phyloP scores from a whole-genome alignment of 2,797 vertebrate genomes.

The Pantherophis vulpinus region DNA sequence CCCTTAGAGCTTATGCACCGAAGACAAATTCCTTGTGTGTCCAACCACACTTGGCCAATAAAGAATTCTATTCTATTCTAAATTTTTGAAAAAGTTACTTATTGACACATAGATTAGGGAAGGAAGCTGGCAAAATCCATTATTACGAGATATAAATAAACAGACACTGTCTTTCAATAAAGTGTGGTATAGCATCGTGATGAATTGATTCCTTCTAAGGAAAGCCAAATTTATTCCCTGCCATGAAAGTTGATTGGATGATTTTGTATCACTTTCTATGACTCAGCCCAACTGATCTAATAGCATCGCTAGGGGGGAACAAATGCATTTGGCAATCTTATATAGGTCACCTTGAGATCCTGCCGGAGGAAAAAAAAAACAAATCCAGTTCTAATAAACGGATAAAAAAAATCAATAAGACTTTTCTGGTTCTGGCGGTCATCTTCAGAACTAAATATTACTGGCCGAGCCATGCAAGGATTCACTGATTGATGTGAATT shows the following conservation, averaged over 20 bases:
- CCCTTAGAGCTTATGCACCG: too few species aligned
- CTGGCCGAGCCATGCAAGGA: background rate
- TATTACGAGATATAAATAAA: background rate
- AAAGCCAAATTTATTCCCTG: background rate
- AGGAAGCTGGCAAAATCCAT: background rate
- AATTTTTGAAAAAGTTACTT: background rate
- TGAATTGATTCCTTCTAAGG: background rate
- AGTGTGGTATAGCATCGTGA: background rate
- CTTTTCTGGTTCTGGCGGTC: background rate
- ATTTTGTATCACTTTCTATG: background rate
- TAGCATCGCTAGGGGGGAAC: background rate
- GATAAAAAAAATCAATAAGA: background rate
- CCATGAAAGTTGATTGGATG: background rate
- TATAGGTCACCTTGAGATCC: background rate
- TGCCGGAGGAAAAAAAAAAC: background rate
- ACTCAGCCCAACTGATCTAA: background rate
- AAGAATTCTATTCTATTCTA: too few species aligned
- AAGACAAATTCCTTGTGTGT: too few species aligned
- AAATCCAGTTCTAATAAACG: background rate
- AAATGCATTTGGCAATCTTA: background rate
- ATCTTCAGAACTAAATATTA: background rate
- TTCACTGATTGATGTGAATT: background rate
- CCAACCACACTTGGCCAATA: too few species aligned
- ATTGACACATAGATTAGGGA: background rate
- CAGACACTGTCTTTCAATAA: background rate